A percentile compares a stretch with the other conserved stretches of the same genome.
Conservation (phyloP, 2,888 invertebrate genomes). For the Adelognathus sp. region DNA sequence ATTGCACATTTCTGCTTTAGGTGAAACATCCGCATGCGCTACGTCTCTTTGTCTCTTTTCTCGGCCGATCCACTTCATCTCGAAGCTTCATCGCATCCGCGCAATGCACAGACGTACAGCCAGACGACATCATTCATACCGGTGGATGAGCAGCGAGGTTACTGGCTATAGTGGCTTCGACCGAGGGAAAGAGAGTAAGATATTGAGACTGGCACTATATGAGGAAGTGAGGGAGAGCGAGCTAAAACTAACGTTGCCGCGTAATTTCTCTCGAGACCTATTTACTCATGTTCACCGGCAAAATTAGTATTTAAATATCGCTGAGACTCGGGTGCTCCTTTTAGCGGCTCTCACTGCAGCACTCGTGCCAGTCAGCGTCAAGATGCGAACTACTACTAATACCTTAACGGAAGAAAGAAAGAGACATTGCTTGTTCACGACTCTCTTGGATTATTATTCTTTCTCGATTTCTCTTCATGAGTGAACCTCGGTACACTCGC, state of each 20-base stretch:
- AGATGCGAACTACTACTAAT: slow-evolving; percentile 22
- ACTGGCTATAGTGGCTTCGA: background rate
- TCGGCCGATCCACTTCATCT: background rate
- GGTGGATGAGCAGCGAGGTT: slow-evolving; percentile 33
- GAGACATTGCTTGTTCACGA: background rate
- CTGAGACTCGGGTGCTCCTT: slow-evolving; percentile 28
- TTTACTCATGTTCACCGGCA: slow-evolving; percentile 59
- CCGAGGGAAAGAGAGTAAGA: background rate
- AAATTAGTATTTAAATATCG: slow-evolving; percentile 59
- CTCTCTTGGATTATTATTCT: background rate
- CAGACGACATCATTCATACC: slow-evolving; percentile 49
- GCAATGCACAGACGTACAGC: slow-evolving; percentile 3
- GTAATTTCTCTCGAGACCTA: slow-evolving; percentile 57
- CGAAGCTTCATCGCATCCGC: background rate
- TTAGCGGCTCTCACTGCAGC: slow-evolving; percentile 21
- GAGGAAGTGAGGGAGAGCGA: background rate
- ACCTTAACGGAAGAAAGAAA: background rate
- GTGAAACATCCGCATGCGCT: background rate
- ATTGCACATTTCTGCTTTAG: slow-evolving; percentile 25
- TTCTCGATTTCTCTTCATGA: slow-evolving; percentile 16
- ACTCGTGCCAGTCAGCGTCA: slow-evolving; percentile 7
- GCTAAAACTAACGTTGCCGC: slow-evolving; percentile 16
- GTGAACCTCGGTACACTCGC: background rate
- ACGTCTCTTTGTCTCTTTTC: slow-evolving; percentile 2
- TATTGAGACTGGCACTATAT: background rate